Percentiles rank a stretch among this genome's conserved stretches.
These are phyloP conservation scores for Balaeniceps rex DNA, from an alignment of 2,113 vertebrate genomes.

Conservation along the genomic window DNA sequence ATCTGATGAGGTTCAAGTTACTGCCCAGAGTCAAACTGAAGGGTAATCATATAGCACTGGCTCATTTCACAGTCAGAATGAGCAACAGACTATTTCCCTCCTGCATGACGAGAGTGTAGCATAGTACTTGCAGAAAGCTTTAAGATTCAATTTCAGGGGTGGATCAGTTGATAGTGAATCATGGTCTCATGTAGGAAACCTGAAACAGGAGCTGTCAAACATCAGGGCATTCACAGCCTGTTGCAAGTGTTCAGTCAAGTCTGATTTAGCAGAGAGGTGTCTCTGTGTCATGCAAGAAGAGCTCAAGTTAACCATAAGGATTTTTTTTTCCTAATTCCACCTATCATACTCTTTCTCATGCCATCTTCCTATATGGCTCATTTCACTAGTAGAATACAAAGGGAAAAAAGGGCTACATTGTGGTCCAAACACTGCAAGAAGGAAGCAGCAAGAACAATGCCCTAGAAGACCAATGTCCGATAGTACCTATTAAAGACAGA, in stretches of 20 bases:
- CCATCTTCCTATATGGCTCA: background rate
- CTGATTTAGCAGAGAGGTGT: conserved; percentile 11
- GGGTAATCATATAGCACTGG: conserved; percentile 48
- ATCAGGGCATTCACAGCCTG: conserved; percentile 21
- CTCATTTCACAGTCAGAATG: conserved; percentile 61
- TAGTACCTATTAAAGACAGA: background rate
- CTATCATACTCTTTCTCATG: background rate
- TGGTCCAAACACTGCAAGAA: background rate
- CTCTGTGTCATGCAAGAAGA: background rate
- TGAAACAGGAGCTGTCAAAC: conserved; percentile 44
- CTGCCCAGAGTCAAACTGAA: conserved; percentile 36
- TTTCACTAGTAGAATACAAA: background rate
- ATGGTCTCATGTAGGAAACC: background rate
- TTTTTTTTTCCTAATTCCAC: background rate
- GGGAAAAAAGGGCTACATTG: background rate
- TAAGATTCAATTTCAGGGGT: conserved; percentile 52
- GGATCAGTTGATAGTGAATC: conserved; percentile 30
- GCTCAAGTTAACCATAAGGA: background rate
- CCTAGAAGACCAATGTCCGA: background rate
- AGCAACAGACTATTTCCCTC: conserved; percentile 26
- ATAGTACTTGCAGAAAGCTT: conserved; percentile 51
- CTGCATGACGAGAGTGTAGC: conserved; percentile 3
- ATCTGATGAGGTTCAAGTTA: conserved; percentile 53
- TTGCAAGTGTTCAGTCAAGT: conserved; percentile 31
- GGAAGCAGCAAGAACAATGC: background rate